A percentile compares a stretch with the other conserved stretches of the same genome.
These are phyloP conservation scores for Wiebesia pumilae DNA, from an alignment of 1,140 invertebrate genomes.

Conservation along the genomic window DNA sequence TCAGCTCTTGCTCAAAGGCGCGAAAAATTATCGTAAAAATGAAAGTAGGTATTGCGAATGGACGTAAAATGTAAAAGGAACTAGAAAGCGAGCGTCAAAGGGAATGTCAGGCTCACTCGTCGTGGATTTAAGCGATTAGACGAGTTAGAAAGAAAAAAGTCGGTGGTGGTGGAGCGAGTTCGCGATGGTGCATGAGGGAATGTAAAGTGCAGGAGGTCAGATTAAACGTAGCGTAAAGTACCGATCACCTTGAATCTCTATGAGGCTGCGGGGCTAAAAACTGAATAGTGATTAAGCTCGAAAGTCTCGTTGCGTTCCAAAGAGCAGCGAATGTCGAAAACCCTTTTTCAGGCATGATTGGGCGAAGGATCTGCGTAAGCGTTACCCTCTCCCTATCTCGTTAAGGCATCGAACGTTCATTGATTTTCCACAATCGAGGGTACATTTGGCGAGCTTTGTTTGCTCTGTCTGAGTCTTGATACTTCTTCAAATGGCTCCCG, in stretches of 20 bases:
- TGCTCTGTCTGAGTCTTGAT: not conserved
- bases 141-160: not conserved
- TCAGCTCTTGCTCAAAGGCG: not conserved
- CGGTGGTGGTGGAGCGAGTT: slow-evolving; percentile 33
- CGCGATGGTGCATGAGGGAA: slow-evolving; percentile 45
- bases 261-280: slow-evolving; percentile 58
- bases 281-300: slow-evolving; percentile 64
- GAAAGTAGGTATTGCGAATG: not conserved
- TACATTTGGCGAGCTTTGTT: not conserved
- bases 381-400: not conserved
- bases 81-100: not conserved
- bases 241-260: slow-evolving; percentile 4
- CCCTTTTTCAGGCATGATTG: slow-evolving; percentile 37
- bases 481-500: not conserved
- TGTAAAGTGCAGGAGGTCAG: slow-evolving; percentile 20
- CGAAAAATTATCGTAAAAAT: not conserved
- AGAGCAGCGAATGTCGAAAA: slow-evolving; percentile 14
- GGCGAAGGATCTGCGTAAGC: not conserved
- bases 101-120: not conserved
- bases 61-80: too few species aligned
- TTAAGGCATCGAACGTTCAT: not conserved
- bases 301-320: slow-evolving; percentile 39
- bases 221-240: slow-evolving; percentile 61
- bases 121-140: not conserved
- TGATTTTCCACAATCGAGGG: not conserved